phyloP scores from a whole-genome alignment of 2,888 invertebrate species.

The Calliphora vomitoria region DNA sequence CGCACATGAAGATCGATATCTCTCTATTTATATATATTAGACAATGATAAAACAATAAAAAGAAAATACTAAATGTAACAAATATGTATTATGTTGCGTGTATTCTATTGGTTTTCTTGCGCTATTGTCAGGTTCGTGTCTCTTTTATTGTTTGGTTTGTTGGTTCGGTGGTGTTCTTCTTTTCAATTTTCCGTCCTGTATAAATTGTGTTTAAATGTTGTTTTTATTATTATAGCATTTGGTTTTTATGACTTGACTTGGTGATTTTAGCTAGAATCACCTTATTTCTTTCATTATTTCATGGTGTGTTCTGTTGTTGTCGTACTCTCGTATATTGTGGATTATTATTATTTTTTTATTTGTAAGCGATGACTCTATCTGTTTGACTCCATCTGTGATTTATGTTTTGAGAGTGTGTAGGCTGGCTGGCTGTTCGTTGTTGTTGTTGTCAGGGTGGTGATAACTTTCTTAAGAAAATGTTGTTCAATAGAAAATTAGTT shows the following conservation, averaged over 20 bases:
- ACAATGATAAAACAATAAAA: constrained; percentile 45
- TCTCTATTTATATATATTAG: constrained; percentile 24
- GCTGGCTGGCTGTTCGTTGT: background rate
- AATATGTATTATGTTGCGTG: constrained; percentile 45
- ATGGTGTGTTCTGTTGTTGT: background rate
- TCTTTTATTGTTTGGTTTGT: background rate
- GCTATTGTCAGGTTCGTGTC: background rate
- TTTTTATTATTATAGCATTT: constrained; percentile 51
- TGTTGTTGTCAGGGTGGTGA: constrained; percentile 40
- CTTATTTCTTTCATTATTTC: constrained; percentile 20
- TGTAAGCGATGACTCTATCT: constrained; percentile 64
- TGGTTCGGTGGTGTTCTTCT: background rate
- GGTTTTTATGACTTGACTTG: constrained; percentile 58
- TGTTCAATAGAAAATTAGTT: constrained; percentile 57
- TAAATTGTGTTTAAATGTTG: constrained; percentile 55
- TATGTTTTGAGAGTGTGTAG: constrained; percentile 49
- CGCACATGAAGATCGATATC: constrained; percentile 61
- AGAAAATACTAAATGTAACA: constrained; percentile 55
- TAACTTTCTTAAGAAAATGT: constrained; percentile 59
- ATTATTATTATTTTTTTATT: background rate
- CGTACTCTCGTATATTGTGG: background rate
- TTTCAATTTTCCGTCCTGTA: constrained; percentile 42
- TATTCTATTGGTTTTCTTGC: constrained; percentile 30
- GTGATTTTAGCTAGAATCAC: constrained; percentile 54
- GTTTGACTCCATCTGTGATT: constrained; percentile 59